Percentiles rank a stretch among this genome's conserved stretches.
Evolutionary conservation across 2,113 vertebrate genomes (phyloP).

Genomic region (Uria lomvia): DNA sequence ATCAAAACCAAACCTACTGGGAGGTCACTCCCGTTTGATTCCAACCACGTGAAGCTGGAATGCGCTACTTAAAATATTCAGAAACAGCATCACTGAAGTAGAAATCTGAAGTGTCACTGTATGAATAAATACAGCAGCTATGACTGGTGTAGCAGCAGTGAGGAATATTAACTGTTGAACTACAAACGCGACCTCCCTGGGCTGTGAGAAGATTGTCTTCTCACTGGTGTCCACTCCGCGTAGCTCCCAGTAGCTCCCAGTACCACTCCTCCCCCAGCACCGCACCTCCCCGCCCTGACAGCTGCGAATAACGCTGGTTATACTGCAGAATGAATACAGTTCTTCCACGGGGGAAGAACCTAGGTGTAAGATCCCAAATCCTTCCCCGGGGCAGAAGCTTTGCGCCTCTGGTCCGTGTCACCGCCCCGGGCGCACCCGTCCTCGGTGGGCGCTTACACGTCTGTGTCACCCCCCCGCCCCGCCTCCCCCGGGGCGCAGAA

Average conservation of each 20-base stretch:
- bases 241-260: background rate
- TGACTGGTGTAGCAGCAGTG: too few relatives aligned
- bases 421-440: fast-evolving
- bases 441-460: background rate
- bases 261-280: background rate
- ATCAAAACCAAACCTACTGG: too few relatives aligned
- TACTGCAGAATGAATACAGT: fast-evolving
- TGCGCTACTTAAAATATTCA: too few relatives aligned
- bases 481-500: too few relatives aligned
- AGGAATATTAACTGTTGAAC: too few relatives aligned
- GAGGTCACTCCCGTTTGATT: too few relatives aligned
- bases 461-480: background rate
- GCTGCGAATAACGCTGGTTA: fast-evolving
- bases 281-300: background rate
- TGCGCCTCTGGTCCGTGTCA: fast-evolving
- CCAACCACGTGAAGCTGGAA: too few relatives aligned
- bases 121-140: too few relatives aligned
- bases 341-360: fast-evolving
- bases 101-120: too few relatives aligned
- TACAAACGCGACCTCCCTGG: fast-evolving
- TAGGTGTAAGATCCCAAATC: background rate
- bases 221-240: fast-evolving
- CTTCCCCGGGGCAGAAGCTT: fast-evolving
- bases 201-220: background rate
- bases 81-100: too few relatives aligned